Conservation (phyloP, 1,140 invertebrate species). For the Daktulosphaira vitifoliae region DNA sequence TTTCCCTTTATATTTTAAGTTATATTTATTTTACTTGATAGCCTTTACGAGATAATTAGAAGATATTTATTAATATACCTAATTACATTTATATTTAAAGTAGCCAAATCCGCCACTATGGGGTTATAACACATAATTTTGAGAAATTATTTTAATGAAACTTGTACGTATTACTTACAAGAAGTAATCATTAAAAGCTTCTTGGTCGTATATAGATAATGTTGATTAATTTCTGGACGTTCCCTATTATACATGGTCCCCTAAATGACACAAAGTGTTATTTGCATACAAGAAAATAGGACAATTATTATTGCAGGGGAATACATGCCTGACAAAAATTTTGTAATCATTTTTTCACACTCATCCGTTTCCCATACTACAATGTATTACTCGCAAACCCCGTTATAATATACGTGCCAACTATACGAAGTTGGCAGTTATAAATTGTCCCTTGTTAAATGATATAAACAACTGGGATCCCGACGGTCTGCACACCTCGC, state of each 20-base stretch:
- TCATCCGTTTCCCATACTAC: neutral
- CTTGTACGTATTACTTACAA: too few relatives aligned
- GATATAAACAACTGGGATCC: conserved; percentile 32
- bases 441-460: conserved; percentile 32
- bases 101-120: too few relatives aligned
- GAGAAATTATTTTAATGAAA: too few relatives aligned
- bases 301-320: neutral
- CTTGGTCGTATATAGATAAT: neutral
- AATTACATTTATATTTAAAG: too few relatives aligned
- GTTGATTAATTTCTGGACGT: conserved; percentile 15
- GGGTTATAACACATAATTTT: too few relatives aligned
- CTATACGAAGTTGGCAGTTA: conserved; percentile 8
- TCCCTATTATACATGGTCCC: conserved; percentile 14
- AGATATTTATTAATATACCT: too few relatives aligned
- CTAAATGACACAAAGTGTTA: neutral
- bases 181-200: too few relatives aligned
- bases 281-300: too few relatives aligned
- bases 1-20: too few relatives aligned
- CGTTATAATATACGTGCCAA: conserved; percentile 25
- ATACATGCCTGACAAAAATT: conserved; percentile 1
- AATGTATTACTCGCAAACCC: neutral
- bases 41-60: too few relatives aligned
- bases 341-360: neutral
- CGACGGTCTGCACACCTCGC: conserved; percentile 10
- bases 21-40: too few relatives aligned